Evolutionary conservation across 1,140 invertebrate genomes (phyloP).

Genomic region (Teleogryllus occipitalis): DNA sequence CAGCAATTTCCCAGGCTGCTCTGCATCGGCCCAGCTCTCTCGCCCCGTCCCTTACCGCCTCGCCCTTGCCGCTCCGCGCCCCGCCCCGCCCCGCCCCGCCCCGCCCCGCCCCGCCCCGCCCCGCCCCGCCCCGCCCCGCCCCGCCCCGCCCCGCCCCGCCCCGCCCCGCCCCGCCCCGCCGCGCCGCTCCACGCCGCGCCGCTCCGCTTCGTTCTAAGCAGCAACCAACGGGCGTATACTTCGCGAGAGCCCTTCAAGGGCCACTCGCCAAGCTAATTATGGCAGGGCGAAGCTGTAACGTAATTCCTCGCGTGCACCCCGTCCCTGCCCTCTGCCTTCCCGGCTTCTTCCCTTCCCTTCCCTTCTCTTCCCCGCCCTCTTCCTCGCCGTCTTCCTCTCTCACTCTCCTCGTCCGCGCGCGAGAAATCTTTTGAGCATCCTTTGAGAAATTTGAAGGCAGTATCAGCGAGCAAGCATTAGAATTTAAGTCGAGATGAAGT

Average conservation of each 20-base stretch:
- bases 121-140: too few relatives aligned
- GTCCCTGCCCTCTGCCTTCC: not conserved
- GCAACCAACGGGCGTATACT: not conserved
- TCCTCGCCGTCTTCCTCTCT: not conserved
- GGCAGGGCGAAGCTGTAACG: not conserved
- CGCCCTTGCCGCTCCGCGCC: too few relatives aligned
- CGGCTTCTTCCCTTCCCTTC: not conserved
- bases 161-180: too few relatives aligned
- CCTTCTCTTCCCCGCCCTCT: not conserved
- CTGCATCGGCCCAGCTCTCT: too few relatives aligned
- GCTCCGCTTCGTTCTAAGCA: not conserved
- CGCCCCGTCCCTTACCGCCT: too few relatives aligned
- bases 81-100: too few relatives aligned
- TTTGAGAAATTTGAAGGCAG: not conserved
- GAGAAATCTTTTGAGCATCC: slow-evolving; percentile 1
- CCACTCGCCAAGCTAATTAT: not conserved
- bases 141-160: too few relatives aligned
- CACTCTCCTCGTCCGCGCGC: not conserved
- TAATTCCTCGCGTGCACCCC: not conserved
- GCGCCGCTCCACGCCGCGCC: too few relatives aligned
- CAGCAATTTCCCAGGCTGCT: too few relatives aligned
- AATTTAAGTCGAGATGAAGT: not conserved
- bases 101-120: too few relatives aligned
- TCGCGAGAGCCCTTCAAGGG: not conserved
- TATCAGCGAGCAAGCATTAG: slow-evolving; percentile 3